Percentiles rank a stretch among this genome's conserved stretches.
phyloP scores from a whole-genome alignment of 37 sponge, comb jelly and placozoan species.

The Agelas oroides region DNA sequence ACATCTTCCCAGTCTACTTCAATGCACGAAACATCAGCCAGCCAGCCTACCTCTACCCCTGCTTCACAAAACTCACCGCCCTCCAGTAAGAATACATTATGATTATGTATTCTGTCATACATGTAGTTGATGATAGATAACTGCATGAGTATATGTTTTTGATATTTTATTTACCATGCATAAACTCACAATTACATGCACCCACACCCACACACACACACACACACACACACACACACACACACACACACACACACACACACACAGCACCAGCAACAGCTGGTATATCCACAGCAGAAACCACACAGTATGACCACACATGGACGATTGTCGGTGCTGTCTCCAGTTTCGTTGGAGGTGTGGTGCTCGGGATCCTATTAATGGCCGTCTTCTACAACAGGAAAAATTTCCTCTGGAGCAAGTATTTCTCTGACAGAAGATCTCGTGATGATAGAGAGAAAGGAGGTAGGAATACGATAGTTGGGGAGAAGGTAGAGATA shows the following conservation, averaged over 20 bases:
- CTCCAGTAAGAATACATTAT: no score
- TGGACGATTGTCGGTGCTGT: conserved; percentile 46
- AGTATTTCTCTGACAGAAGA: neutral
- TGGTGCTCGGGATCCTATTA: conserved; percentile 29
- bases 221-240: neutral
- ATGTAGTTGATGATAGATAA: no score
- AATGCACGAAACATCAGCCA: no score
- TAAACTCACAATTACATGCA: neutral
- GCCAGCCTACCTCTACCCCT: no score
- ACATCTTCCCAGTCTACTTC: no score
- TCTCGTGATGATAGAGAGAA: neutral
- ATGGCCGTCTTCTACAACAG: conserved; percentile 28
- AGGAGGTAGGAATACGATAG: neutral
- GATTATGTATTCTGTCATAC: no score
- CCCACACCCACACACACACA: conserved; percentile 3
- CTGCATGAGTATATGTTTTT: no score
- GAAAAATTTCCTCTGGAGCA: neutral
- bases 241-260: neutral
- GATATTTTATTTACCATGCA: no score
- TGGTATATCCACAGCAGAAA: neutral
- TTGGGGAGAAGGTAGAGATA: neutral
- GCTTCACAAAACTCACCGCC: no score
- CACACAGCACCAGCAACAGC: neutral
- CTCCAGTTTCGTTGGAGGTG: conserved; percentile 29
- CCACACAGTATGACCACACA: conserved; percentile 1